Conservation (phyloP, 2,113 vertebrate genomes). For the Protobothrops flavoviridis region DNA sequence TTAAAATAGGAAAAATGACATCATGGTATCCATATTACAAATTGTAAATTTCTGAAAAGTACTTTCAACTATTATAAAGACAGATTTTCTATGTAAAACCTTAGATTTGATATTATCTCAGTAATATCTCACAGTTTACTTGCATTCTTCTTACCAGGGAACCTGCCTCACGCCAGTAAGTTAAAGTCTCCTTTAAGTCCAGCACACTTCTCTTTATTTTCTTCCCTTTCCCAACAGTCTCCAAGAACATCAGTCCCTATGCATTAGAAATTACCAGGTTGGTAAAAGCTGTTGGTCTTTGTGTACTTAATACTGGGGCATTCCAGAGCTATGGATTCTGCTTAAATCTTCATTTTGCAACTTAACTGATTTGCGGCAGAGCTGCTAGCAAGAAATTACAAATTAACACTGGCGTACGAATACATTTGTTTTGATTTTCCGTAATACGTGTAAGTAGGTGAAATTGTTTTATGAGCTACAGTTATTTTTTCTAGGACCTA, state of each 20-base stretch:
- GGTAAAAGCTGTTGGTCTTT: background rate
- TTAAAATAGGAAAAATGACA: background rate
- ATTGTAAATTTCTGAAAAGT: background rate
- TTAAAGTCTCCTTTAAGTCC: background rate
- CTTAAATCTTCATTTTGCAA: slow-evolving; percentile 8
- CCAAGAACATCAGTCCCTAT: background rate
- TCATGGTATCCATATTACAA: background rate
- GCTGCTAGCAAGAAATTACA: background rate
- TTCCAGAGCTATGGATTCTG: background rate
- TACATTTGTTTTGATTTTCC: slow-evolving; percentile 42
- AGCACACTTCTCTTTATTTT: background rate
- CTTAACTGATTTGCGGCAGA: slow-evolving; percentile 6
- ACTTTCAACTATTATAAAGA: background rate
- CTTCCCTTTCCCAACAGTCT: background rate
- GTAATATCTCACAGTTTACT: background rate
- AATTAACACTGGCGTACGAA: background rate
- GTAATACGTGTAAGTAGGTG: slow-evolving; percentile 52
- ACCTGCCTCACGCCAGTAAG: background rate
- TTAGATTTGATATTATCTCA: background rate
- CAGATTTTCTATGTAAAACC: background rate
- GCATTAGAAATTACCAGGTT: background rate
- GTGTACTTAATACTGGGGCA: background rate
- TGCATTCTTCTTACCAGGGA: background rate
- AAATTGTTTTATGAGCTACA: slow-evolving; percentile 56
- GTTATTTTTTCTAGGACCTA: slow-evolving; percentile 29